Percentiles rank a stretch among this genome's conserved stretches.
Conservation (phyloP, 2,113 vertebrate species). For the Forbesichthys agassizii region DNA sequence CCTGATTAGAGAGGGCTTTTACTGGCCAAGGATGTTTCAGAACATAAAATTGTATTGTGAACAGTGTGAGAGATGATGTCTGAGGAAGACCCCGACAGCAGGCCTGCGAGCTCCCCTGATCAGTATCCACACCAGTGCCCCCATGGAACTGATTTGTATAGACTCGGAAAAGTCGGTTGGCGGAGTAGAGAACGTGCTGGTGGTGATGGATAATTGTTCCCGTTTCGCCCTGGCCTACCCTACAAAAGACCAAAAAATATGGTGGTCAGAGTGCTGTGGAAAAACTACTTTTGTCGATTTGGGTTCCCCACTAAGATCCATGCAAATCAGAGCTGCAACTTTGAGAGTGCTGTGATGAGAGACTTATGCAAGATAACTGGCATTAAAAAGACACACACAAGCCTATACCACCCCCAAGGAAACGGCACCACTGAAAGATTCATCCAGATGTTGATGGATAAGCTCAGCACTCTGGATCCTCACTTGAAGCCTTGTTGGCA, state of each 20-base stretch:
- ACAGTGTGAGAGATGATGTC: constrained; percentile 26
- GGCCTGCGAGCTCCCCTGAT: constrained; percentile 14
- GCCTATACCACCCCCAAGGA: not conserved
- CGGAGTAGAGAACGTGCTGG: not conserved
- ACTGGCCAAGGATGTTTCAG: constrained; percentile 27
- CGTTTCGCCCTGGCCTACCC: not conserved
- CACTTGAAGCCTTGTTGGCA: too few relatives aligned
- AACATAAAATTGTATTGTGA: constrained; percentile 27
- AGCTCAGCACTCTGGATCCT: not conserved
- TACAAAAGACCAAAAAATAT: not conserved
- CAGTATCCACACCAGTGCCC: too few relatives aligned
- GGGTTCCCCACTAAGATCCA: not conserved
- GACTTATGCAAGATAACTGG: not conserved
- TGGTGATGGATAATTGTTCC: not conserved
- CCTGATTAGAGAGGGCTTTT: constrained; percentile 21
- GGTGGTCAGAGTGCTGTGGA: not conserved
- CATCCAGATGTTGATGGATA: not conserved
- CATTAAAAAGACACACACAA: not conserved
- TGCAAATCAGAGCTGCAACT: constrained; percentile 1
- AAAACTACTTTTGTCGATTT: not conserved
- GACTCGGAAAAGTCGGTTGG: not conserved
- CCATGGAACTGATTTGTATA: not conserved
- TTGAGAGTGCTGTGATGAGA: constrained; percentile 1
- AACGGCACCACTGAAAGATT: not conserved
- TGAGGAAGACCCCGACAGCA: constrained; percentile 22